phyloP scores from a whole-genome alignment of 2,113 vertebrate genomes.

The Tichodroma muraria region DNA sequence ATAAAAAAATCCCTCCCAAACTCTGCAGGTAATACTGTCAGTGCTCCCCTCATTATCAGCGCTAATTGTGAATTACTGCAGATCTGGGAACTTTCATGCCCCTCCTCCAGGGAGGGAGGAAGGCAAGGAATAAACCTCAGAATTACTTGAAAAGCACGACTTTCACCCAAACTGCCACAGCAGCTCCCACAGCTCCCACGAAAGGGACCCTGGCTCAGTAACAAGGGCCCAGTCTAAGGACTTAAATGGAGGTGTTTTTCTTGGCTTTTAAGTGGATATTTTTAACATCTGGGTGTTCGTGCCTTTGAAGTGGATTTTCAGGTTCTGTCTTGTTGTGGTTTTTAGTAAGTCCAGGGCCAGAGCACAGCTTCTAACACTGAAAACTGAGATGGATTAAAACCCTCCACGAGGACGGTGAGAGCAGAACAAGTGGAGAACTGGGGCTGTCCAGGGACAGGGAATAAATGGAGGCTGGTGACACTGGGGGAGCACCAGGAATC shows the following conservation, averaged over 20 bases:
- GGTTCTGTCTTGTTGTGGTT: background rate
- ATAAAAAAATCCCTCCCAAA: background rate
- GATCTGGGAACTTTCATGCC: background rate
- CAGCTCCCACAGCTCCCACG: background rate
- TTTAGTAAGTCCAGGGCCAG: background rate
- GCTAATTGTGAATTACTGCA: constrained; percentile 38
- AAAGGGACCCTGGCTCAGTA: background rate
- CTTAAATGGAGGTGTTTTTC: accelerated
- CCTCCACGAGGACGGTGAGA: accelerated
- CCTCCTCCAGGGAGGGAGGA: background rate
- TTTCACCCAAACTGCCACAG: background rate
- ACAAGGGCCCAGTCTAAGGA: accelerated
- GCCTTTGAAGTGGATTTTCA: background rate
- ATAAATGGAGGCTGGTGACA: background rate
- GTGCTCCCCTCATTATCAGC: constrained; percentile 28
- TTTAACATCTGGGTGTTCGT: accelerated
- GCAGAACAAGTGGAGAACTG: background rate
- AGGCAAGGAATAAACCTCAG: background rate
- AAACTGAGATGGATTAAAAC: background rate
- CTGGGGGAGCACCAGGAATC: accelerated
- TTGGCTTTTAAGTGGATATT: background rate
- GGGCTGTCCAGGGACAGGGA: accelerated
- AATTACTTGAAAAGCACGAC: background rate
- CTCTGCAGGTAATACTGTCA: constrained; percentile 13
- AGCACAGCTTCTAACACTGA: background rate